phyloP scores from a whole-genome alignment of 2,113 vertebrate species.

The Acanthisitta chloris region DNA sequence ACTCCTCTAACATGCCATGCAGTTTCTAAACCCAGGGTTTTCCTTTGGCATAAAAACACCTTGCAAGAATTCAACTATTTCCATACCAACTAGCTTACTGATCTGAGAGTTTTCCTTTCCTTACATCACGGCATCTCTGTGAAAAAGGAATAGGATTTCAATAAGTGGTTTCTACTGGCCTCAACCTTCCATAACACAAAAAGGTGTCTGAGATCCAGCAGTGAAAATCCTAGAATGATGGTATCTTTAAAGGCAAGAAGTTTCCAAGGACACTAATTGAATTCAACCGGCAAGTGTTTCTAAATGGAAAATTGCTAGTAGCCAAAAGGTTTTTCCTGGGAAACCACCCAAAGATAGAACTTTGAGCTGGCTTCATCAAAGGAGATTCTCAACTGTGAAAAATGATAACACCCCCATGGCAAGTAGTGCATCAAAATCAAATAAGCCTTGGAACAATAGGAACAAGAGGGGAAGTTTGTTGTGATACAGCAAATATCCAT shows the following conservation, averaged over 20 bases:
- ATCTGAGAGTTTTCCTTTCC: neutral
- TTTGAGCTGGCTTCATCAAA: conserved; percentile 56
- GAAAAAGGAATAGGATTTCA: neutral
- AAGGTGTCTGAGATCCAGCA: neutral
- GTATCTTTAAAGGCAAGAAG: conserved; percentile 31
- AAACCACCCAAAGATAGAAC: conserved; percentile 55
- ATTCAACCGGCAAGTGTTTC: neutral
- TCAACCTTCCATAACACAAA: neutral
- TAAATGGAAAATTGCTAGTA: conserved; percentile 28
- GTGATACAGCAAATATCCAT: neutral
- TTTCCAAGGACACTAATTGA: conserved; percentile 42
- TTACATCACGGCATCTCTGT: neutral
- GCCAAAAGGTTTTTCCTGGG: conserved; percentile 52
- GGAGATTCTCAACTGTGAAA: conserved; percentile 52
- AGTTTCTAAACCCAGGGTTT: neutral
- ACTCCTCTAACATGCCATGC: neutral
- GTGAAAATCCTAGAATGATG: neutral
- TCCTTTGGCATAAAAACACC: neutral
- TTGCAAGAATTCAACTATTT: neutral
- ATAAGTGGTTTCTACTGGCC: neutral
- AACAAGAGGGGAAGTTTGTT: conserved; percentile 10
- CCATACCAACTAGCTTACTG: neutral
- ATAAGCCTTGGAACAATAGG: neutral
- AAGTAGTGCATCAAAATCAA: conserved; percentile 31
- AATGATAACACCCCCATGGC: conserved; percentile 50